A percentile compares a stretch with the other conserved stretches of the same genome.
These are phyloP conservation scores for Leptinotarsa rubiginosa DNA, from an alignment of 2,888 invertebrate species.

Conservation along the genomic window DNA sequence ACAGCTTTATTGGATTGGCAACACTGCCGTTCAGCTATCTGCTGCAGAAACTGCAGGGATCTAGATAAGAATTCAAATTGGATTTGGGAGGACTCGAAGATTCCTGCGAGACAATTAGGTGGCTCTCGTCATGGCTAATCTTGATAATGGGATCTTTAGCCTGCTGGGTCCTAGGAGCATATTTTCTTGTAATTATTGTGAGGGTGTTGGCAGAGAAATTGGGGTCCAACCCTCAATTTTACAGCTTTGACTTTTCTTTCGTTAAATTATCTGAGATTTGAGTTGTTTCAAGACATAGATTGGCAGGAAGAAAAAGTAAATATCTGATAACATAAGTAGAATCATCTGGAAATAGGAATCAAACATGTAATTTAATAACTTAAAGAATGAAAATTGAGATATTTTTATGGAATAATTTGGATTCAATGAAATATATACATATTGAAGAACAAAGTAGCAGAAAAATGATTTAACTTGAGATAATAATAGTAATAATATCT, in stretches of 20 bases:
- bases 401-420: too few species aligned
- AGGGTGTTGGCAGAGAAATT: not conserved
- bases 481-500: too few species aligned
- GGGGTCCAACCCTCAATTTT: not conserved
- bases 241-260: too few species aligned
- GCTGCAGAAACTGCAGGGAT: constrained; percentile 42
- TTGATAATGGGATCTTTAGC: constrained; percentile 38
- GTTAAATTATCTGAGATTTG: not conserved
- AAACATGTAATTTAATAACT: too few species aligned
- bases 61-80: constrained; percentile 53
- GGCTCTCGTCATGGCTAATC: constrained; percentile 32
- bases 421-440: too few species aligned
- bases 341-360: too few species aligned
- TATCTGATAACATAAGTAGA: not conserved
- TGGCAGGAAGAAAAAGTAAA: not conserved
- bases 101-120: constrained; percentile 34
- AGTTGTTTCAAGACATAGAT: not conserved
- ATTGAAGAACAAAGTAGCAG: too few species aligned
- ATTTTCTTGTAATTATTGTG: constrained; percentile 18
- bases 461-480: too few species aligned
- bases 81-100: constrained; percentile 39
- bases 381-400: too few species aligned
- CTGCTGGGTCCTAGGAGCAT: constrained; percentile 19
- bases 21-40: constrained; percentile 15
- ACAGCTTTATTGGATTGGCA: too few species aligned